These are phyloP conservation scores for Enteromius argenteus DNA, from an alignment of 2,797 vertebrate genomes.

Conservation along the genomic window DNA sequence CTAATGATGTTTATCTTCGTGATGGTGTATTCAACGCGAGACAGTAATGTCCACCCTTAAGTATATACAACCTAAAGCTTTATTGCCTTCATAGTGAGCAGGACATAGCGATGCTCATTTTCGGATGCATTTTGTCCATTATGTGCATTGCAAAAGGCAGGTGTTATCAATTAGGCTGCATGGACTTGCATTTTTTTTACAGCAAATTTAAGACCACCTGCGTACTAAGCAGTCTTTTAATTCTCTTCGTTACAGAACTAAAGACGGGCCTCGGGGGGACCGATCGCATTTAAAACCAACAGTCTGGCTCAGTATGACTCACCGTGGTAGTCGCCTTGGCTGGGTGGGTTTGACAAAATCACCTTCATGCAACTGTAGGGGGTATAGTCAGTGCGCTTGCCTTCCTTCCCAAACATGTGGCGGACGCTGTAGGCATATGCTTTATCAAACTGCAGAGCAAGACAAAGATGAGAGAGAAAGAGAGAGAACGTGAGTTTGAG, in stretches of 20 bases:
- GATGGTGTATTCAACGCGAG: neutral
- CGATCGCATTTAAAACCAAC: conserved; percentile 57
- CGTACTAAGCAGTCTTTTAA: conserved; percentile 21
- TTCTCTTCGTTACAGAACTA: conserved; percentile 18
- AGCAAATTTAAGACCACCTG: conserved; percentile 51
- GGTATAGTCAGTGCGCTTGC: conserved; percentile 95
- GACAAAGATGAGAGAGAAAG: conserved; percentile 60
- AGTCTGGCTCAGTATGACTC: conserved; percentile 71
- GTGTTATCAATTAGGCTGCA: conserved; percentile 11
- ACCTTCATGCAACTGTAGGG: conserved; percentile 99
- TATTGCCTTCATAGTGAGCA: neutral
- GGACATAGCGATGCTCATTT: neutral
- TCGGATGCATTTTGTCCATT: neutral
- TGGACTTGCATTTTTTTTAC: neutral
- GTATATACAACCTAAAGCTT: neutral
- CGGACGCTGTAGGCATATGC: conserved; percentile 94
- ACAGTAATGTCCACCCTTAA: neutral
- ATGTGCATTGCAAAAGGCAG: neutral
- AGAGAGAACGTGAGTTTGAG: conserved; percentile 62
- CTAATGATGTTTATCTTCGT: neutral
- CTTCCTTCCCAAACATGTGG: conserved; percentile 97
- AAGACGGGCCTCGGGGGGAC: conserved; percentile 5
- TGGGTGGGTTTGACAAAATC: conserved; percentile 93
- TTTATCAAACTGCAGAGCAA: conserved; percentile 94
- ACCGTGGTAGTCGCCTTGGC: conserved; percentile 98